Conservation (phyloP, 2,113 vertebrate genomes). For the Nyctibius bracteatus region DNA sequence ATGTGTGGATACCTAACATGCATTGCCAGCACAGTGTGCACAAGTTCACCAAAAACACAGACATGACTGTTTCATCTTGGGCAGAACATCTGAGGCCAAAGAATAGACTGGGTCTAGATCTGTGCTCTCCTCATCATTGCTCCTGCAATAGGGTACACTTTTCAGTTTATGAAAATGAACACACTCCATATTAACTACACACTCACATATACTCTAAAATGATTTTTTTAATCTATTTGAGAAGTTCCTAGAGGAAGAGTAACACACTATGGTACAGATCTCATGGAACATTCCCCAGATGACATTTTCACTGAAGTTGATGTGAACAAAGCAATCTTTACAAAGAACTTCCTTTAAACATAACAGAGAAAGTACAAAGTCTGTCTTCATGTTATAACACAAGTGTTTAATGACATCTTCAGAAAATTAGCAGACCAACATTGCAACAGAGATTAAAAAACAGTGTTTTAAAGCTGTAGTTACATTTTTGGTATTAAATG, state of each 20-base stretch:
- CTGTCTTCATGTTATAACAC: not conserved
- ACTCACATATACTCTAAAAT: not conserved
- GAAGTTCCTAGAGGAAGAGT: not conserved
- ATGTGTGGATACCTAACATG: fast-evolving
- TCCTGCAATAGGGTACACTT: not conserved
- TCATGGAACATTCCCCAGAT: not conserved
- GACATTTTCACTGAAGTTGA: not conserved
- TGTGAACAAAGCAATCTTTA: not conserved
- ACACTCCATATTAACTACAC: not conserved
- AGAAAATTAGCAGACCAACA: not conserved
- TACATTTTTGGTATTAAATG: not conserved
- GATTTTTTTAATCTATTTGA: not conserved
- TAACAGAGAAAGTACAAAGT: not conserved
- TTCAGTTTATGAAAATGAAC: not conserved
- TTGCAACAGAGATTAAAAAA: too few relatives aligned
- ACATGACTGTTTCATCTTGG: fast-evolving
- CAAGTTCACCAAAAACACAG: too few relatives aligned
- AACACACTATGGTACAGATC: not conserved
- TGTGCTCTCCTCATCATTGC: not conserved
- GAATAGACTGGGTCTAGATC: too few relatives aligned
- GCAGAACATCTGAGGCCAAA: not conserved
- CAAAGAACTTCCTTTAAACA: not conserved
- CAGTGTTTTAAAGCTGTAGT: not conserved
- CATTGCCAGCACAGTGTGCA: too few relatives aligned
- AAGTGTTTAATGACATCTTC: not conserved